Conservation (phyloP, 1,140 invertebrate species). For the Monochamus saltuarius region DNA sequence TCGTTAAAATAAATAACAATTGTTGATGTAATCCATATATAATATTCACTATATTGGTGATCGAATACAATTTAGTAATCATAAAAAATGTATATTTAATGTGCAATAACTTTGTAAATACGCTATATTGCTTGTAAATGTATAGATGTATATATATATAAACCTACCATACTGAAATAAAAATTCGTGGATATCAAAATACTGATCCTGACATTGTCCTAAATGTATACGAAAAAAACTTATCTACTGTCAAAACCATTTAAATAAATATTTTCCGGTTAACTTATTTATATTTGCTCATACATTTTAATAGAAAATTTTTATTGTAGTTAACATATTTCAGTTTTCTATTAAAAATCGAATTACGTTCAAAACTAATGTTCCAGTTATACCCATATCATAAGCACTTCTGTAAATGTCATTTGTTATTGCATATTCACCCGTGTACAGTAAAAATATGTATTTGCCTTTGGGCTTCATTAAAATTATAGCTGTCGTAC, state of each 20-base stretch:
- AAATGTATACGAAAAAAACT: conserved; percentile 44
- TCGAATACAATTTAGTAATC: conserved; percentile 15
- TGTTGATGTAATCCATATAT: conserved; percentile 8
- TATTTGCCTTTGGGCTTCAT: conserved; percentile 50
- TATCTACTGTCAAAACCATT: background rate
- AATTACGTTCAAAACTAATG: too few species aligned
- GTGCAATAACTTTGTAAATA: conserved; percentile 54
- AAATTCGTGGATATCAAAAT: conserved; percentile 14
- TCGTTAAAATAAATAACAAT: conserved; percentile 13
- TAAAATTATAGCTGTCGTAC: conserved; percentile 51
- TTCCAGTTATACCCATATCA: background rate
- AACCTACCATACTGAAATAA: conserved; percentile 21
- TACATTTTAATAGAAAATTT: too few species aligned
- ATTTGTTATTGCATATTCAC: conserved; percentile 51
- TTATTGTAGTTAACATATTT: too few species aligned
- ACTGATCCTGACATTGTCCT: conserved; percentile 25
- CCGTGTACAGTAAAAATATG: conserved; percentile 50
- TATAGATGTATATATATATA: conserved; percentile 51
- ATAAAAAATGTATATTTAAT: conserved; percentile 47
- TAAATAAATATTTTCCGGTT: too few species aligned
- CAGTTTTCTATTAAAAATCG: too few species aligned
- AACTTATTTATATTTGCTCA: too few species aligned
- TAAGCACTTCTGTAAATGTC: conserved; percentile 39
- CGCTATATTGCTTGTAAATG: conserved; percentile 44
- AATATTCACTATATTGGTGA: conserved; percentile 13